Evolutionary conservation across 2,888 invertebrate species (phyloP), one percentile per base, ranked within the genome.

Genomic region (Stegana nigrithorax): DNA sequence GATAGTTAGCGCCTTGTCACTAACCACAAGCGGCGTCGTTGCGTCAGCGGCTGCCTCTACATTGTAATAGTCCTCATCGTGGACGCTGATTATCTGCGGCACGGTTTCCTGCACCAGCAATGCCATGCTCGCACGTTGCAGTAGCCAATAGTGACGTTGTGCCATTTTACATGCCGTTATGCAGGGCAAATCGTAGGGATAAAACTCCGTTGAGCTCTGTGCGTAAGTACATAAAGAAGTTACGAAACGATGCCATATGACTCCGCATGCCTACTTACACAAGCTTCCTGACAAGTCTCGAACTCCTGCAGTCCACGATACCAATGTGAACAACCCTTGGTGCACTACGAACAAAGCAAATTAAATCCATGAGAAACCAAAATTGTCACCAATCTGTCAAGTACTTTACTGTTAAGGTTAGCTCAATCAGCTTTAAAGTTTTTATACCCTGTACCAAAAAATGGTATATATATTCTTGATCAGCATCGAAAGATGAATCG

Each of bases 261-360:
- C 17, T 5, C 8, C 2, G 44, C 17, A 44, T 17, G 2, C 12
- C 23, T 63, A 93, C 95, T 93, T 88, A 95, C 95, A 85, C 95
- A 95, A 84, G 91, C 91, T 74, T 89, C 89, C 85, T 91, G 91
- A 81, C 95, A 95, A 45, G 93, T 91, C 57, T 90, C 89, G 78
- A 91, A 89, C 73, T 83, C 80, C 65, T 78, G 78, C 14, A 94
- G 86, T 29, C 93, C 93, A 74, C 88, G 88, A 82, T 90, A 89
- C 94, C 94, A 94, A 68, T 92, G 87, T 75, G 89, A 89, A 86
- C 95, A 95, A 62, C 95, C 95, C 83, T 90, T 88, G 64, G 89
- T 88, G 83, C 95, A 95, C 95, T 95, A 89, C 64, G 90, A 82
- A 81, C 10, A 23, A 32, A 26, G 60, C 1, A 17, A 8, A 39